phyloP scores from a whole-genome alignment of 2,888 invertebrate genomes.

The Dione vanillae region DNA sequence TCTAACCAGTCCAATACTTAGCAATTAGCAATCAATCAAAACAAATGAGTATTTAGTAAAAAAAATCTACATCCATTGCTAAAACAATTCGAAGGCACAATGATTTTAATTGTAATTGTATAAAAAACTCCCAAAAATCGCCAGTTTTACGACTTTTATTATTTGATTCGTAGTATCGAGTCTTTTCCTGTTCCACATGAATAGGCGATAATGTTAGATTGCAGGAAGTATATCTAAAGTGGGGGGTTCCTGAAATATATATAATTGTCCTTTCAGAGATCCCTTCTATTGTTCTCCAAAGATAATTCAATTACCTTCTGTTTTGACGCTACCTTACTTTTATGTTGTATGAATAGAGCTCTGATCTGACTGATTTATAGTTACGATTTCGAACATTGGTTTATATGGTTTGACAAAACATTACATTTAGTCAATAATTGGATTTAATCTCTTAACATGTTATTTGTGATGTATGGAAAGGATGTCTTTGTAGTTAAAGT shows the following conservation, averaged over 20 bases:
- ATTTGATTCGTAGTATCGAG: neutral
- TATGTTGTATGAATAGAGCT: conserved; percentile 13
- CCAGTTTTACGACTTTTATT: neutral
- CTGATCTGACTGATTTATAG: conserved; percentile 21
- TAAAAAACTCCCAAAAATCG: neutral
- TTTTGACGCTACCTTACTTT: conserved; percentile 35
- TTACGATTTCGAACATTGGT: neutral
- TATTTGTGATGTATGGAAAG: neutral
- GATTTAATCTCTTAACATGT: neutral
- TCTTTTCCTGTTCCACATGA: conserved; percentile 13
- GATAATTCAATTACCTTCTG: conserved; percentile 36
- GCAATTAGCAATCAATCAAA: no score
- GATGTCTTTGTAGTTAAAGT: neutral
- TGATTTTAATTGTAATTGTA: neutral
- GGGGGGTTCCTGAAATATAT: conserved; percentile 32
- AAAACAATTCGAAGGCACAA: neutral
- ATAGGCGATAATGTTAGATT: conserved; percentile 36
- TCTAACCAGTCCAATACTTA: no score
- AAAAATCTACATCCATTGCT: neutral
- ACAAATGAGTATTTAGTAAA: no score
- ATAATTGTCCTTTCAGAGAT: conserved; percentile 35
- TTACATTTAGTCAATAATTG: conserved; percentile 8
- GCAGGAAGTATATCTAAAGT: conserved; percentile 43
- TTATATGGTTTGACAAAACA: conserved; percentile 4
- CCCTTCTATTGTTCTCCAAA: conserved; percentile 33